Percentiles rank a stretch among this genome's conserved stretches.
Conservation (phyloP, 2,888 invertebrate genomes). For the Byasa hedistus region DNA sequence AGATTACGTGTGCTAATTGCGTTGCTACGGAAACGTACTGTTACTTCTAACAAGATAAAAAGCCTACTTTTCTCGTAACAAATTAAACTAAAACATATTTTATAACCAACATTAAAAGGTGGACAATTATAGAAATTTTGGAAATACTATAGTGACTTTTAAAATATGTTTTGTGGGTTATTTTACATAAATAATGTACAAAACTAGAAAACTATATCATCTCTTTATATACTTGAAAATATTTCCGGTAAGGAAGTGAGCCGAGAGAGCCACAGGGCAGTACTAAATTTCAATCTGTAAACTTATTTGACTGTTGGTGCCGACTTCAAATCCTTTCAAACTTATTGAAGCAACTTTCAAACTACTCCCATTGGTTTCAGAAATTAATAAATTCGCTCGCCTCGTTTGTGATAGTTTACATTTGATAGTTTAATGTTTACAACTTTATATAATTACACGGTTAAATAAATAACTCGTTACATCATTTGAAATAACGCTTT, state of each 20-base stretch:
- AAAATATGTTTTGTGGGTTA: too few species aligned
- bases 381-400: constrained; percentile 35
- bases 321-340: constrained; percentile 54
- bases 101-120: too few species aligned
- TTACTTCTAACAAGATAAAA: too few species aligned
- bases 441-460: constrained; percentile 1
- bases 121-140: too few species aligned
- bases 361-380: constrained; percentile 35
- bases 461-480: background rate
- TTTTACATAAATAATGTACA: background rate
- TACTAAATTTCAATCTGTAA: constrained; percentile 51
- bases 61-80: too few species aligned
- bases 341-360: constrained; percentile 49
- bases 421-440: constrained; percentile 2
- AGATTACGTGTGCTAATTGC: too few species aligned
- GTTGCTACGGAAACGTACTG: too few species aligned
- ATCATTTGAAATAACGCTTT: background rate
- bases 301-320: constrained; percentile 51
- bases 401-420: background rate
- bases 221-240: constrained; percentile 16
- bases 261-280: constrained; percentile 37
- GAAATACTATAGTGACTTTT: background rate
- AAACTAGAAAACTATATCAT: background rate
- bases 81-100: too few species aligned
- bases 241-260: constrained; percentile 21